Conservation (phyloP, 2,797 vertebrate genomes). For the Mycteria americana region DNA sequence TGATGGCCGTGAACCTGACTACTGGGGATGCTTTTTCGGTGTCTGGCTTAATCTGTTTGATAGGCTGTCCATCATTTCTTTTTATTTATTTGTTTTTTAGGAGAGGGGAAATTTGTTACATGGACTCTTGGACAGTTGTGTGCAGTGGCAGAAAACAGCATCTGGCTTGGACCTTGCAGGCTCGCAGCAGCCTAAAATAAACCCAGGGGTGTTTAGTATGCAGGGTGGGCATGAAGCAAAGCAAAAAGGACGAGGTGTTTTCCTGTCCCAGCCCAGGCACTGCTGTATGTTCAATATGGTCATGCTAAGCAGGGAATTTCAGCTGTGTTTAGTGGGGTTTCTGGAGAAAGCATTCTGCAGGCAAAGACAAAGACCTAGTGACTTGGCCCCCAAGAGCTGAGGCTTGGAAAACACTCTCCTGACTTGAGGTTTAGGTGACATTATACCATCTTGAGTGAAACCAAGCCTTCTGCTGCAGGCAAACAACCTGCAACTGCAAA, state of each 20-base stretch:
- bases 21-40: neutral
- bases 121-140: neutral
- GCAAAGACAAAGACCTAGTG: neutral
- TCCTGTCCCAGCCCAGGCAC: neutral
- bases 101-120: neutral
- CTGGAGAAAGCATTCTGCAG: neutral
- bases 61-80: constrained; percentile 24
- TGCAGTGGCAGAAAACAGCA: neutral
- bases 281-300: neutral
- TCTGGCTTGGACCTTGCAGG: neutral
- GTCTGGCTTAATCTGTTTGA: constrained; percentile 8
- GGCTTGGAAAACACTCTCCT: neutral
- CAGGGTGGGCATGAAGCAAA: neutral
- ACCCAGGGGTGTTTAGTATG: neutral
- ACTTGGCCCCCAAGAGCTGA: neutral
- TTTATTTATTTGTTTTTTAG: neutral
- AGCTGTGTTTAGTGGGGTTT: neutral
- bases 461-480: neutral
- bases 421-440: neutral
- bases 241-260: neutral
- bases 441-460: neutral
- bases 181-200: neutral
- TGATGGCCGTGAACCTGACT: constrained; percentile 13
- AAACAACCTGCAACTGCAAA: neutral
- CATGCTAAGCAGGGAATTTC: neutral